Evolutionary conservation across 2,113 vertebrate species (phyloP).

Genomic region (Numida meleagris): DNA sequence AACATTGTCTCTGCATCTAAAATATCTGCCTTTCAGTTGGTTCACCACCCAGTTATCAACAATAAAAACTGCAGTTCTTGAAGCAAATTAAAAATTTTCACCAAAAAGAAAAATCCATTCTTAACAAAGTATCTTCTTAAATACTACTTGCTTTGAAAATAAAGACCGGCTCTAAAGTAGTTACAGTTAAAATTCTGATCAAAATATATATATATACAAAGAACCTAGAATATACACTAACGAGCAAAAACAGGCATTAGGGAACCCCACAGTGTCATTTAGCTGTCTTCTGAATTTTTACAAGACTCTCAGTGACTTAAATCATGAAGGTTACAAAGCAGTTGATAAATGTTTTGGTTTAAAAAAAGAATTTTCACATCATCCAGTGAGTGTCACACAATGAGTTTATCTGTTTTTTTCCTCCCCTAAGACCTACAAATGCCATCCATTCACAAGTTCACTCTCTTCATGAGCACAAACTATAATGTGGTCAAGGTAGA

Average conservation of each 20-base stretch:
- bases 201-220: background rate
- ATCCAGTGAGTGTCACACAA: background rate
- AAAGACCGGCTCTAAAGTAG: background rate
- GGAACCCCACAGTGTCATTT: background rate
- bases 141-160: background rate
- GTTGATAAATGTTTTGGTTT: rapidly evolving
- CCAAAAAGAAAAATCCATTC: background rate
- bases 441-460: background rate
- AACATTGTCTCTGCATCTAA: conserved; percentile 39
- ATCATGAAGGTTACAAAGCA: background rate
- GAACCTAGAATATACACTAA: background rate
- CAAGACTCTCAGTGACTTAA: background rate
- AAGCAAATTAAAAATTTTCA: background rate
- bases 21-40: conserved; percentile 7
- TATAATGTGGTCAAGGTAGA: background rate
- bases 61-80: background rate
- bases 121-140: background rate
- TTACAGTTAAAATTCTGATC: background rate
- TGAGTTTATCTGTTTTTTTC: background rate
- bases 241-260: background rate
- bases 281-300: background rate
- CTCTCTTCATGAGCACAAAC: background rate
- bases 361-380: background rate
- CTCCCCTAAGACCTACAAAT: background rate
- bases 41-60: background rate